A percentile compares a stretch with the other conserved stretches of the same genome.
Evolutionary conservation across 2,888 invertebrate species (phyloP).

Genomic region (Penaeus monodon): DNA sequence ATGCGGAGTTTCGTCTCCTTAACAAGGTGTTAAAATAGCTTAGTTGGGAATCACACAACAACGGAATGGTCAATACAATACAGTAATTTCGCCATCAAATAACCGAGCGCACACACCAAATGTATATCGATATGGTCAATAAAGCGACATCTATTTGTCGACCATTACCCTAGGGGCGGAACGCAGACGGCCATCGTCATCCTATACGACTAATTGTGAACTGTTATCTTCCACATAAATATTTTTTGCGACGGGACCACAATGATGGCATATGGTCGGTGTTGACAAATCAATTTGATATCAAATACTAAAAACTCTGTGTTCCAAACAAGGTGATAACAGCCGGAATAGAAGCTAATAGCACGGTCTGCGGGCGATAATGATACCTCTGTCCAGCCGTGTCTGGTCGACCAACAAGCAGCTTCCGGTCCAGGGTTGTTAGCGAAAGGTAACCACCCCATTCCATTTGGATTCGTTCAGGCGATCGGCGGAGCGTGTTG

Average conservation of each 20-base stretch:
- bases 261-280: constrained; percentile 20
- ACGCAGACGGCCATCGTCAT: too few relatives aligned
- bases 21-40: too few relatives aligned
- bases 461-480: constrained; percentile 40
- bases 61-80: too few relatives aligned
- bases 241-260: constrained; percentile 14
- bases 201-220: not conserved
- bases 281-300: constrained; percentile 32
- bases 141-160: too few relatives aligned
- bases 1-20: too few relatives aligned
- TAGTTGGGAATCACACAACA: too few relatives aligned
- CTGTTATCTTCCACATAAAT: constrained; percentile 1
- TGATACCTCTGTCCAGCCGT: constrained; percentile 53
- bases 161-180: too few relatives aligned
- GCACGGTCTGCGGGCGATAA: constrained; percentile 45
- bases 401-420: constrained; percentile 53
- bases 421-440: constrained; percentile 49
- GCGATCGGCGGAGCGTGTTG: constrained; percentile 22
- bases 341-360: constrained; percentile 41
- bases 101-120: too few relatives aligned
- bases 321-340: constrained; percentile 55
- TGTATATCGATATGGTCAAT: too few relatives aligned
- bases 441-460: constrained; percentile 17
- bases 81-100: too few relatives aligned
- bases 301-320: constrained; percentile 26